Percentiles rank a stretch among this genome's conserved stretches.
These are phyloP conservation scores for Muscidifurax raptorellus DNA, from an alignment of 1,140 invertebrate species.

Conservation along the genomic window DNA sequence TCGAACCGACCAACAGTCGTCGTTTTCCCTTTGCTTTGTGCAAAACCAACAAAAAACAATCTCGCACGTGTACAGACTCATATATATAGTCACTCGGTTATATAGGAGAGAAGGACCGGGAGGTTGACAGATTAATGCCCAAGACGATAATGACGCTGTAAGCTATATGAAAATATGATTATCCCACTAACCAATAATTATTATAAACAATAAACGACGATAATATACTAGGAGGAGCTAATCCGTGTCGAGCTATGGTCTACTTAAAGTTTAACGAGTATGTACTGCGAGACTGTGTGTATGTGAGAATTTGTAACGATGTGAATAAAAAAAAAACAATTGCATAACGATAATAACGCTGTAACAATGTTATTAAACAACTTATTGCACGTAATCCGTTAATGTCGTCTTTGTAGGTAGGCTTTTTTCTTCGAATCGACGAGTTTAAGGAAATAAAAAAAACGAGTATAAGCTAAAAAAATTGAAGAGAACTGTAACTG, in stretches of 20 bases:
- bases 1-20: slow-evolving; percentile 16
- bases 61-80: too few species aligned
- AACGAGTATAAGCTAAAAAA: slow-evolving; percentile 43
- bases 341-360: slow-evolving; percentile 56
- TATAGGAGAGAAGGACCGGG: neutral
- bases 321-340: slow-evolving; percentile 18
- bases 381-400: slow-evolving; percentile 60
- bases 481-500: slow-evolving; percentile 72
- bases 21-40: neutral
- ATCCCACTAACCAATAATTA: slow-evolving; percentile 16
- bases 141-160: neutral
- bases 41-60: neutral
- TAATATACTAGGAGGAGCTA: slow-evolving; percentile 26
- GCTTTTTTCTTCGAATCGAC: slow-evolving; percentile 49
- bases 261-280: slow-evolving; percentile 37
- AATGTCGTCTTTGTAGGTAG: slow-evolving; percentile 60
- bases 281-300: neutral
- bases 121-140: neutral
- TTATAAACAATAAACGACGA: slow-evolving; percentile 37
- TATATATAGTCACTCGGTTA: neutral
- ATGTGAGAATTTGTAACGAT: neutral
- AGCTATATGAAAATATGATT: slow-evolving; percentile 1
- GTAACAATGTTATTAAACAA: slow-evolving; percentile 53
- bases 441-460: slow-evolving; percentile 9
- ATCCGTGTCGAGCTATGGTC: slow-evolving; percentile 13